Evolutionary conservation across 2,888 invertebrate species (phyloP).

Genomic region (Drosophila conformis): DNA sequence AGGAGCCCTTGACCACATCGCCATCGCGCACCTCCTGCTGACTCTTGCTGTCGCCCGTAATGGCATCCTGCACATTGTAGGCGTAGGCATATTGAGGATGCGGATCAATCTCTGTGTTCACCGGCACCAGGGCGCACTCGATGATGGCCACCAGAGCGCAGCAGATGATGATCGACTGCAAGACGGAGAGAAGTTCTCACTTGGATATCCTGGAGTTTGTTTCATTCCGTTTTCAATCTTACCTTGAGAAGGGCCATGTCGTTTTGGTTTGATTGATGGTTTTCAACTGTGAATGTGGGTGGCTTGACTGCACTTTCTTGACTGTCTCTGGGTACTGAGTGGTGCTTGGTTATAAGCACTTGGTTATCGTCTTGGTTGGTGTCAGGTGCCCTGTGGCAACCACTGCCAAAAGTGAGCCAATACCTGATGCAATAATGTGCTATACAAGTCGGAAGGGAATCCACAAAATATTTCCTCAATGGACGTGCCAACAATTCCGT

Average conservation of each 20-base stretch:
- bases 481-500: slow-evolving; percentile 73
- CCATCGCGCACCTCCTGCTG: slow-evolving; percentile 84
- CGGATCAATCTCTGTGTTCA: slow-evolving; percentile 76
- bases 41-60: slow-evolving; percentile 84
- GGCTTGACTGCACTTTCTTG: slow-evolving; percentile 47
- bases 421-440: slow-evolving; percentile 54
- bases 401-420: slow-evolving; percentile 49
- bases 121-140: slow-evolving; percentile 49
- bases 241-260: slow-evolving; percentile 68
- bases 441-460: slow-evolving; percentile 12
- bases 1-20: slow-evolving; percentile 84
- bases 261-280: slow-evolving; percentile 2
- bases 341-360: slow-evolving; percentile 63
- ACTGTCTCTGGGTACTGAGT: slow-evolving; percentile 54
- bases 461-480: slow-evolving; percentile 61
- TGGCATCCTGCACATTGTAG: slow-evolving; percentile 83
- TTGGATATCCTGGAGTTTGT: neutral
- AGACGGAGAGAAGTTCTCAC: neutral
- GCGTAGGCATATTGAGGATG: slow-evolving; percentile 83
- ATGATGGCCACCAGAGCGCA: slow-evolving; percentile 55
- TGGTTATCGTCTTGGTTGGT: slow-evolving; percentile 8
- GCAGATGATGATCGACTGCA: slow-evolving; percentile 48
- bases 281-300: slow-evolving; percentile 10
- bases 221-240: neutral
- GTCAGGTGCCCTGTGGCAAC: slow-evolving; percentile 62